A percentile compares a stretch with the other conserved stretches of the same genome.
These are phyloP conservation scores for Hypolimnas misippus DNA, from an alignment of 2,888 invertebrate species.

Conservation along the genomic window DNA sequence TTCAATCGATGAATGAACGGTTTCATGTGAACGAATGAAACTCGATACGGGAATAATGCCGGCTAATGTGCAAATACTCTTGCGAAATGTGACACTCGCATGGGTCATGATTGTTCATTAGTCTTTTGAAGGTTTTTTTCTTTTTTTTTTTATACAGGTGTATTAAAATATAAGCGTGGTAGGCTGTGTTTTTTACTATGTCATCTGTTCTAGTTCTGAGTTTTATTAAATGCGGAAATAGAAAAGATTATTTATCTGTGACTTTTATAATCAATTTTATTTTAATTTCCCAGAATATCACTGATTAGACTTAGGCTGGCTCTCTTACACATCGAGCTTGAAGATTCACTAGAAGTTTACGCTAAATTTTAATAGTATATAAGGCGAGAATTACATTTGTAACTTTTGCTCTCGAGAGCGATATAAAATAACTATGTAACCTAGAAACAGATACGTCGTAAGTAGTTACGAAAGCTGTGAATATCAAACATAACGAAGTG, in stretches of 20 bases:
- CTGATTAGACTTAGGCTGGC: too few species aligned
- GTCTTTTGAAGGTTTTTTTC: slow-evolving; percentile 21
- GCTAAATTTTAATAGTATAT: too few species aligned
- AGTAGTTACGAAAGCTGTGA: too few species aligned
- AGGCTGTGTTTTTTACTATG: not conserved
- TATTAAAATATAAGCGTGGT: not conserved
- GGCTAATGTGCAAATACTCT: slow-evolving; percentile 63
- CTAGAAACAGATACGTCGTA: too few species aligned
- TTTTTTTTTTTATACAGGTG: slow-evolving; percentile 5
- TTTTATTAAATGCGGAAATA: not conserved
- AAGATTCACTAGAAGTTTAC: too few species aligned
- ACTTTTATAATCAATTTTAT: too few species aligned
- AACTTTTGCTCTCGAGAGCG: too few species aligned
- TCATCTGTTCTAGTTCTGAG: not conserved
- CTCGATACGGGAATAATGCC: slow-evolving; percentile 55
- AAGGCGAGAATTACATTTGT: too few species aligned
- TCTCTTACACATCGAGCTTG: too few species aligned
- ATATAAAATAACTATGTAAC: too few species aligned
- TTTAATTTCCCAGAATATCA: too few species aligned
- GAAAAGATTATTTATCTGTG: not conserved
- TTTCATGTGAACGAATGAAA: slow-evolving; percentile 52
- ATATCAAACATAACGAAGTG: too few species aligned
- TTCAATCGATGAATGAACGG: slow-evolving; percentile 48
- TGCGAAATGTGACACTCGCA: slow-evolving; percentile 56
- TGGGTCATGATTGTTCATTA: slow-evolving; percentile 54